Evolutionary conservation across 2,888 invertebrate species (phyloP).

Genomic region (Anaspis maculata): DNA sequence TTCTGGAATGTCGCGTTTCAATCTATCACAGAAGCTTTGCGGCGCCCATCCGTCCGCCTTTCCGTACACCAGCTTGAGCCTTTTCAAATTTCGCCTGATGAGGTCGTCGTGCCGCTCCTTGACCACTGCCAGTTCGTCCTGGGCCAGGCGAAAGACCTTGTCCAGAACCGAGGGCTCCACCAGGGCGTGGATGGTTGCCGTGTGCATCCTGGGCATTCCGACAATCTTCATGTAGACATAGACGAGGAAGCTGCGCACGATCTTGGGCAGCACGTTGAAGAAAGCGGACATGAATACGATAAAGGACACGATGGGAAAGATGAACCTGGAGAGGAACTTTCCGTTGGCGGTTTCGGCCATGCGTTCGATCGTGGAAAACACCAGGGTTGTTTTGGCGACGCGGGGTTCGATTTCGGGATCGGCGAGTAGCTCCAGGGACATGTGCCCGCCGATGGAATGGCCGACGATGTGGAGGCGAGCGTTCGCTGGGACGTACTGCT

Average conservation of each 20-base stretch:
- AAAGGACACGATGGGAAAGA: slow-evolving; percentile 46
- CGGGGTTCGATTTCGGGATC: slow-evolving; percentile 47
- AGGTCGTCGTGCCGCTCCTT: slow-evolving; percentile 55
- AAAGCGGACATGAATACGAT: slow-evolving; percentile 44
- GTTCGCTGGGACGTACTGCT: no score
- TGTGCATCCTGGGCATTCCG: slow-evolving; percentile 46
- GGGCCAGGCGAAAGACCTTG: slow-evolving; percentile 62
- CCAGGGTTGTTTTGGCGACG: slow-evolving; percentile 57
- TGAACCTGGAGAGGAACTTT: slow-evolving; percentile 53
- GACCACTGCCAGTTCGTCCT: slow-evolving; percentile 74
- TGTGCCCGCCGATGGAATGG: slow-evolving; percentile 87
- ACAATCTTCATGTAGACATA: slow-evolving; percentile 48
- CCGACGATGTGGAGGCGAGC: slow-evolving; percentile 76
- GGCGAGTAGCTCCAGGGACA: slow-evolving; percentile 64
- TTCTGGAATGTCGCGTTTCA: slow-evolving; percentile 52
- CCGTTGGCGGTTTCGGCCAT: slow-evolving; percentile 74
- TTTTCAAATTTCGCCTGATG: slow-evolving; percentile 50
- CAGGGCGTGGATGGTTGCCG: slow-evolving; percentile 48
- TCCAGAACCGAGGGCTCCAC: slow-evolving; percentile 51
- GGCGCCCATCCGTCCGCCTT: slow-evolving; percentile 80
- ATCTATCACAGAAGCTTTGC: slow-evolving; percentile 55
- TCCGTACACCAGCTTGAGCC: slow-evolving; percentile 74
- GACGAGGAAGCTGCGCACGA: slow-evolving; percentile 46
- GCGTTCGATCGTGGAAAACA: slow-evolving; percentile 83
- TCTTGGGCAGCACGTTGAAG: slow-evolving; percentile 48